Percentiles rank a stretch among this genome's conserved stretches.
These are phyloP conservation scores for Megaptera novaeangliae DNA, from an alignment of 2,113 vertebrate species.

Conservation along the genomic window DNA sequence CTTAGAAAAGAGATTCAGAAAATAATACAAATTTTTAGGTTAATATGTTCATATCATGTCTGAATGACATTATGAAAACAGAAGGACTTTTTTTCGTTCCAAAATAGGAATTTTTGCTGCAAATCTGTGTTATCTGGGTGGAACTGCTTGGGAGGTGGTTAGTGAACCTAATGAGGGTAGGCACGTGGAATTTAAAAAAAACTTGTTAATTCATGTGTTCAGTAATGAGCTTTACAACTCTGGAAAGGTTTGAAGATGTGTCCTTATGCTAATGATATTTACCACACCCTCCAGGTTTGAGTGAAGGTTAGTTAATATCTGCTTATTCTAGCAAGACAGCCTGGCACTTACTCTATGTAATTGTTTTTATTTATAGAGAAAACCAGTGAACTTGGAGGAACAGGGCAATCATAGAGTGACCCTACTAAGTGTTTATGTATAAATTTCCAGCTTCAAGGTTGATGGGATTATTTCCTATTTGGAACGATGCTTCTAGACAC, in stretches of 20 bases:
- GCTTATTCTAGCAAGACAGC: not conserved
- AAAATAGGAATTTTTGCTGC: not conserved
- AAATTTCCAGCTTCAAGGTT: not conserved
- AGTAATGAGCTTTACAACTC: not conserved
- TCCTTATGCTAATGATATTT: accelerated
- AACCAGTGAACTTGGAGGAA: not conserved
- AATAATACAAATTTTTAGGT: not conserved
- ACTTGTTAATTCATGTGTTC: not conserved
- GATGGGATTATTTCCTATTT: not conserved
- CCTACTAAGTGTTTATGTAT: no score
- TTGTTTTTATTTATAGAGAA: not conserved
- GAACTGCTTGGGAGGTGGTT: not conserved
- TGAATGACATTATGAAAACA: not conserved
- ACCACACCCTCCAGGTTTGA: accelerated
- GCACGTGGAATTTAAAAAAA: not conserved
- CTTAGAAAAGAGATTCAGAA: not conserved
- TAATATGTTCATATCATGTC: not conserved
- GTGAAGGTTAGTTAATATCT: not conserved
- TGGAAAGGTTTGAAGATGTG: accelerated
- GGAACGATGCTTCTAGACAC: accelerated
- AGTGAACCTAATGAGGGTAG: not conserved
- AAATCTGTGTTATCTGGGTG: not conserved
- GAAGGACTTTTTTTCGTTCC: not conserved
- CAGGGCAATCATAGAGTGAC: accelerated
- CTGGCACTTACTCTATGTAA: accelerated